Percentiles rank a stretch among this genome's conserved stretches.
Conservation (phyloP, 30 jellyfish, hydroid and myxozoan genomes). For the Aurelia coerulea region DNA sequence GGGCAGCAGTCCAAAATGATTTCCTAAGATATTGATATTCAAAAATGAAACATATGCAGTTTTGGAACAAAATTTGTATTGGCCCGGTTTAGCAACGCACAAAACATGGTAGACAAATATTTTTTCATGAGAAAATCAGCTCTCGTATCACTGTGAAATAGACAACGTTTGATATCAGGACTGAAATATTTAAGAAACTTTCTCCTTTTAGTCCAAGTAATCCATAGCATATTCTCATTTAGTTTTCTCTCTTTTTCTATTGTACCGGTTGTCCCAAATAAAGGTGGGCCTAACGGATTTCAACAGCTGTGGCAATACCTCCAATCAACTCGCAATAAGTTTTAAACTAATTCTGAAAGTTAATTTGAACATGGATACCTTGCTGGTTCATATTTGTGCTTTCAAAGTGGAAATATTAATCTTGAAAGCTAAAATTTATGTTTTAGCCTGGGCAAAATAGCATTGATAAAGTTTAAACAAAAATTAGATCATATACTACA, state of each 20-base stretch:
- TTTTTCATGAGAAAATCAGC: not conserved
- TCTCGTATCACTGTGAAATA: not conserved
- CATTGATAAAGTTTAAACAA: not conserved
- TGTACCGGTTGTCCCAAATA: slow-evolving; percentile 3
- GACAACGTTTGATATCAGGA: not conserved
- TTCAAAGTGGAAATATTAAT: not conserved
- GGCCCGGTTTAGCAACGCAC: slow-evolving; percentile 1
- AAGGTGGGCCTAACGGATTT: slow-evolving; percentile 3
- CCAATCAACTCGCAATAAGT: slow-evolving; percentile 1
- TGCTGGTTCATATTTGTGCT: not conserved
- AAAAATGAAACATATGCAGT: not conserved
- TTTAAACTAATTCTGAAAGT: not conserved
- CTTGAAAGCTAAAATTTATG: not conserved
- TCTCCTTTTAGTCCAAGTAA: not conserved
- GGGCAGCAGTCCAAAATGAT: not conserved
- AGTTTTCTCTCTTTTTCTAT: not conserved
- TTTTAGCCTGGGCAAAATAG: not conserved
- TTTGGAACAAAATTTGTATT: not conserved
- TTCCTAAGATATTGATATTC: not conserved
- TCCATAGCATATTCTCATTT: not conserved
- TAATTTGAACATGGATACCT: not conserved
- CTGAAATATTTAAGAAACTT: not conserved
- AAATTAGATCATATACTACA: not conserved
- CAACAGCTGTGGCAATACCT: not conserved
- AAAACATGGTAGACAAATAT: not conserved